Conservation (phyloP, 2,888 invertebrate genomes). For the Aleiodes testaceus region DNA sequence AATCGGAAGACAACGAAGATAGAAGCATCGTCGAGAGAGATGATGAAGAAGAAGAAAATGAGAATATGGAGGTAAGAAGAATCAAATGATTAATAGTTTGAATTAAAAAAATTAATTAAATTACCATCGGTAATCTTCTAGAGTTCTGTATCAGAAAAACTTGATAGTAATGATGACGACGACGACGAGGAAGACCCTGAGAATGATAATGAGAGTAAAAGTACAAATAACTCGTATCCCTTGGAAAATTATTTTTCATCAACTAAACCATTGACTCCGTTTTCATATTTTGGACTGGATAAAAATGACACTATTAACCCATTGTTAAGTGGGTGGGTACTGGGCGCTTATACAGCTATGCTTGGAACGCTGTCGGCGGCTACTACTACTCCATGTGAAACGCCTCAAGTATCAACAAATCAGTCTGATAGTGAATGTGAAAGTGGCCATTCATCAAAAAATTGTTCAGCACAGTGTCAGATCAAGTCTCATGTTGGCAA, state of each 20-base stretch:
- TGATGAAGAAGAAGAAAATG: conserved; percentile 42
- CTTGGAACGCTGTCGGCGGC: conserved; percentile 68
- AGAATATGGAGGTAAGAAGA: conserved; percentile 59
- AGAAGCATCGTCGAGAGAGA: conserved; percentile 59
- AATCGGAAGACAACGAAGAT: conserved; percentile 63
- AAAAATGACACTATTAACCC: conserved; percentile 67
- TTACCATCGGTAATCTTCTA: conserved; percentile 42
- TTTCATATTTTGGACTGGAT: conserved; percentile 65
- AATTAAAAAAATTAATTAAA: neutral
- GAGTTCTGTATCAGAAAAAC: conserved; percentile 57
- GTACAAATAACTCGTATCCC: conserved; percentile 64
- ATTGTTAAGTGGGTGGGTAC: conserved; percentile 68
- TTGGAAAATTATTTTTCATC: conserved; percentile 65
- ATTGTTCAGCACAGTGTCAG: too few species aligned
- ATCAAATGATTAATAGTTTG: conserved; percentile 49
- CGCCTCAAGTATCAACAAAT: conserved; percentile 64
- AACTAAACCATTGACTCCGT: conserved; percentile 61
- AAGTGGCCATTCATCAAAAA: conserved; percentile 69
- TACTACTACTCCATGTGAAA: conserved; percentile 66
- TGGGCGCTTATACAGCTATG: conserved; percentile 70
- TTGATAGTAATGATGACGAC: conserved; percentile 67
- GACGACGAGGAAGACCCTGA: conserved; percentile 66
- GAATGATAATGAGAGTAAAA: conserved; percentile 65
- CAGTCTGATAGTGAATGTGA: conserved; percentile 69
- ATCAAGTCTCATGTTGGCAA: conserved; percentile 72